Conservation (phyloP, 1,140 invertebrate genomes). For the Campoletis sonorensis region DNA sequence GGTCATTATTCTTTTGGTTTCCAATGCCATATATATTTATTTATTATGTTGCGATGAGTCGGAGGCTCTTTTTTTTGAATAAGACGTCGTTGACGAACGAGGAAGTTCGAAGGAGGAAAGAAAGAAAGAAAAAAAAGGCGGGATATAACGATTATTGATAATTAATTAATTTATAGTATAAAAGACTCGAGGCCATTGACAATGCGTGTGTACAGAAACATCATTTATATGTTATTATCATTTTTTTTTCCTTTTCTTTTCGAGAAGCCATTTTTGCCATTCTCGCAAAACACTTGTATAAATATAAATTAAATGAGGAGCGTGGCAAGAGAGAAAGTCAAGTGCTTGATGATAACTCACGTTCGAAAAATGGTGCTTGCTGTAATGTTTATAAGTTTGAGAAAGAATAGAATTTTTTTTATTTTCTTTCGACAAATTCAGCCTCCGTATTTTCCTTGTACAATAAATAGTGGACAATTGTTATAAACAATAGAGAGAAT, state of each 20-base stretch:
- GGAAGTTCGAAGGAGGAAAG: background rate
- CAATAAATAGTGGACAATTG: too few relatives aligned
- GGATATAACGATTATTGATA: background rate
- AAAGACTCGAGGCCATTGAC: conserved; percentile 1
- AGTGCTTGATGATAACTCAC: too few relatives aligned
- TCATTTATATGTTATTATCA: background rate
- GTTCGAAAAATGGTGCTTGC: too few relatives aligned
- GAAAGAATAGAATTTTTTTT: too few relatives aligned
- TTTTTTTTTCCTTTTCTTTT: background rate
- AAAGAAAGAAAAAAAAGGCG: background rate
- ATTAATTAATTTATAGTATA: background rate
- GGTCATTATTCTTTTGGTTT: background rate
- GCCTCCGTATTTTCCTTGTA: too few relatives aligned
- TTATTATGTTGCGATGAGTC: background rate
- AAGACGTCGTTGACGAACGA: too few relatives aligned
- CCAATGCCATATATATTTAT: conserved; percentile 34
- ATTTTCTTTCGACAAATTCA: too few relatives aligned
- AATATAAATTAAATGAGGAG: too few relatives aligned
- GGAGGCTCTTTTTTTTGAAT: background rate
- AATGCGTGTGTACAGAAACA: background rate
- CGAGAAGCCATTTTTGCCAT: background rate
- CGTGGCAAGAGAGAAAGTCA: too few relatives aligned
- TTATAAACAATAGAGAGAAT: too few relatives aligned
- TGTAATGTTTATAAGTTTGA: too few relatives aligned
- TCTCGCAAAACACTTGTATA: too few relatives aligned